phyloP scores from a whole-genome alignment of 2,797 vertebrate species.

The Anniella stebbinsi region DNA sequence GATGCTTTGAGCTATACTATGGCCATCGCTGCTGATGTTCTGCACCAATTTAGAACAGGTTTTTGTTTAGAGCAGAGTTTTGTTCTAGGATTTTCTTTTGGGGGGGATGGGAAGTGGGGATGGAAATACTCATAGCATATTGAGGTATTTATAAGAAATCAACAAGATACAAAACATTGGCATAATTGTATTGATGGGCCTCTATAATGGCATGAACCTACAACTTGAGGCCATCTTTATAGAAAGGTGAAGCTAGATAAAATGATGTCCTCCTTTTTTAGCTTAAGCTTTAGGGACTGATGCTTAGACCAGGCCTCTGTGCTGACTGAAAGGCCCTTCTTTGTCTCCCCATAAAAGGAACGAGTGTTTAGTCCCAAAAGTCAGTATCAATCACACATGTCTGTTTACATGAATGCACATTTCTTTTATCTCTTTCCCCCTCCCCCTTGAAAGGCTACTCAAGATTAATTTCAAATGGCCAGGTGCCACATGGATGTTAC shows the following conservation, averaged over 20 bases:
- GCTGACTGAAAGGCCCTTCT: not conserved
- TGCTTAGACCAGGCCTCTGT: not conserved
- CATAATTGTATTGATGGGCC: no score
- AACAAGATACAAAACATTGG: not conserved
- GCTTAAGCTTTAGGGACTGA: not conserved
- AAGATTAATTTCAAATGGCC: not conserved
- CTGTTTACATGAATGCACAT: not conserved
- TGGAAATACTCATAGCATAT: not conserved
- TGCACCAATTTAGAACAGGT: no score
- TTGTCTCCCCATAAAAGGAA: not conserved
- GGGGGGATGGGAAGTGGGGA: not conserved
- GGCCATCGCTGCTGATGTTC: rapidly evolving
- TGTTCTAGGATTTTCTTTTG: not conserved
- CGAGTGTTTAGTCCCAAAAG: not conserved
- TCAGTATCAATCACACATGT: not conserved
- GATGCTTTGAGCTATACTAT: not conserved
- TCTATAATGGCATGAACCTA: not conserved
- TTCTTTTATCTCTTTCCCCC: not conserved
- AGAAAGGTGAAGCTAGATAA: not conserved
- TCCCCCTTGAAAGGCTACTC: not conserved
- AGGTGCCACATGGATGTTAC: not conserved
- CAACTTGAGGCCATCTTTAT: not conserved
- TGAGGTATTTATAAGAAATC: not conserved
- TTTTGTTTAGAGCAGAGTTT: not conserved
- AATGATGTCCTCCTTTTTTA: not conserved